Evolutionary conservation across 2,888 invertebrate species (phyloP), one percentile per base, ranked within the genome.

Genomic region (Dasysyrphus albostriatus): DNA sequence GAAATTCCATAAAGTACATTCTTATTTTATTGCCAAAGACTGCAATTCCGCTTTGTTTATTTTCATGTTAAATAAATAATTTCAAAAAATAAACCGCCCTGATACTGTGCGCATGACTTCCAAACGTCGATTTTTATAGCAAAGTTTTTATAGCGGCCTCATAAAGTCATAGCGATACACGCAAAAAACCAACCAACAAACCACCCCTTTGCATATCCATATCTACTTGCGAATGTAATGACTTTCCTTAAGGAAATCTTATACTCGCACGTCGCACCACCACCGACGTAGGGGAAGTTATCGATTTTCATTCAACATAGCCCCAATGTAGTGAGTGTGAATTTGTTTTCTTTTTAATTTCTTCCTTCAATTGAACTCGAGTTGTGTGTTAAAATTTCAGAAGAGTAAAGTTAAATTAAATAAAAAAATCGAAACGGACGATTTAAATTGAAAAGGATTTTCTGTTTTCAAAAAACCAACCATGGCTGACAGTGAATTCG

Each of bases 401-500:
- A 12, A 9, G 24, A 74, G 29, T 14, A 61, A 42, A 37, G 29
- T 44, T 47, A 42, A 58, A 24, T 24, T 24, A 24, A 49, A 29
- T 58, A 16, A 49, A 9, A 34, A 59, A 58, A 47, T 72, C 29
- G 10, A 75, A 78, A 69, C 54, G 47, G 49, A 51, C 24, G 24
- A 65, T 42, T 59, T 56, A n/a, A 34, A n/a, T 67, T 12, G 24
- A 58, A 44, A 44, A 24, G 42, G 12, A 4, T 42, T 61, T 59
- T 39, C n/a, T 14, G 29, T 47, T 39, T 42, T 14, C 12, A 70
- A 63, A 54, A 78, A 79, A 37, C 56, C 24, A 54, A 89, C 78
- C 89, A 98, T 98, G 98, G 98, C 97, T 91, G 98, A 98, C 94
- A 96, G 96, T 93, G 98, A 98, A 93, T 98, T 97, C 94, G 98